These are phyloP conservation scores for Clarias macrocephalus DNA, from an alignment of 2,113 vertebrate genomes.

Conservation along the genomic window DNA sequence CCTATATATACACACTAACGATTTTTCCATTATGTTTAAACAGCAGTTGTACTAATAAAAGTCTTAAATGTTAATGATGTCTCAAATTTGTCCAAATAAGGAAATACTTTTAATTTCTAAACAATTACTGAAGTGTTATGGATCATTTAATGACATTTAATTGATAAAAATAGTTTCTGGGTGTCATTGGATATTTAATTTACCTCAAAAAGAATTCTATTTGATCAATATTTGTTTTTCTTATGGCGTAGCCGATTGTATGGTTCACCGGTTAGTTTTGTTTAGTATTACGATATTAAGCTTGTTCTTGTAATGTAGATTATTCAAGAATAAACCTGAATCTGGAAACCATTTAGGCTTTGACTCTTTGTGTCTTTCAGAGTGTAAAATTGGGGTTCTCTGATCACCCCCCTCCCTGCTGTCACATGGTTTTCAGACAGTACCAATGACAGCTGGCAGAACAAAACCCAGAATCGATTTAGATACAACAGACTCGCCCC, in stretches of 20 bases:
- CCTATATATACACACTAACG: not conserved
- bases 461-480: conserved; percentile 51
- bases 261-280: not conserved
- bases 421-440: conserved; percentile 22
- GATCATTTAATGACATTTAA: not conserved
- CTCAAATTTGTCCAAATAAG: not conserved
- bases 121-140: not conserved
- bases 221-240: not conserved
- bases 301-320: not conserved
- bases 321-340: not conserved
- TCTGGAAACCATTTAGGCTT: not conserved
- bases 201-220: not conserved
- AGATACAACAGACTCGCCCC: conserved; percentile 34
- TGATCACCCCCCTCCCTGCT: not conserved
- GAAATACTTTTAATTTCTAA: not conserved
- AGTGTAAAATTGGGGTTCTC: conserved; percentile 16
- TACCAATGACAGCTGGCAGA: conserved; percentile 57
- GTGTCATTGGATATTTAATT: not conserved
- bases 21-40: not conserved
- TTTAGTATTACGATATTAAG: not conserved
- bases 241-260: not conserved
- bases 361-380: not conserved
- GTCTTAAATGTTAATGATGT: not conserved
- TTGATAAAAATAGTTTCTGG: not conserved
- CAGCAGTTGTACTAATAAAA: not conserved